Percentiles rank a stretch among this genome's conserved stretches.
These are phyloP conservation scores for Coelinius sp. DNA, from an alignment of 2,888 invertebrate genomes.

Conservation along the genomic window DNA sequence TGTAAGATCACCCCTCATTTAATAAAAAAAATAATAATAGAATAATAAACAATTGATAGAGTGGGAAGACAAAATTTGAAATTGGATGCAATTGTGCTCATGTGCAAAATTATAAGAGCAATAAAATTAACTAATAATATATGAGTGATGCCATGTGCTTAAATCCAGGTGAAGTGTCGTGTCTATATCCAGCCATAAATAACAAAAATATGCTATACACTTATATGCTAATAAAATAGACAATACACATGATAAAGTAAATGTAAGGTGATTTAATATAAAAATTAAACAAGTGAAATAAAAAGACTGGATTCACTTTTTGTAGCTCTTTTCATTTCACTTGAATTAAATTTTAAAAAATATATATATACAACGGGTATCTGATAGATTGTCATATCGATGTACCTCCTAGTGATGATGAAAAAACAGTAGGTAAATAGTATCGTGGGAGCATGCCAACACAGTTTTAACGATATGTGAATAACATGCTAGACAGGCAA, in stretches of 20 bases:
- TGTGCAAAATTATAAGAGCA: constrained; percentile 20
- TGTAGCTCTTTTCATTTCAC: background rate
- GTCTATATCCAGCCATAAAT: constrained; percentile 45
- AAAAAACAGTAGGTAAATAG: constrained; percentile 38
- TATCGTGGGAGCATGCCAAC: constrained; percentile 42
- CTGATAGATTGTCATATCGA: constrained; percentile 54
- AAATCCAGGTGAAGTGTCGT: constrained; percentile 37
- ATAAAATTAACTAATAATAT: constrained; percentile 31
- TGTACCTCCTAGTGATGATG: constrained; percentile 23
- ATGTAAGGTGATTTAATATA: background rate
- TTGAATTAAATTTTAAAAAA: background rate
- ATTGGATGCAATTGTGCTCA: constrained; percentile 13
- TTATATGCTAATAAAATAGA: background rate
- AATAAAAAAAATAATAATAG: background rate
- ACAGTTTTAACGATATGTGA: constrained; percentile 4
- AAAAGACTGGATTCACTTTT: background rate
- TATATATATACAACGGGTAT: constrained; percentile 61
- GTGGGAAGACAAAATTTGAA: constrained; percentile 2
- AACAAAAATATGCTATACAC: constrained; percentile 50
- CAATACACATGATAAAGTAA: background rate
- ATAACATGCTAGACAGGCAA: constrained; percentile 18
- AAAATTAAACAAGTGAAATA: background rate
- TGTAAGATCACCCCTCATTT: constrained; percentile 61
- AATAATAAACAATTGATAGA: too few relatives aligned
- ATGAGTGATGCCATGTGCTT: constrained; percentile 42